These are phyloP conservation scores for Pediacus dermestoides DNA, from an alignment of 2,888 invertebrate species.

Conservation along the genomic window DNA sequence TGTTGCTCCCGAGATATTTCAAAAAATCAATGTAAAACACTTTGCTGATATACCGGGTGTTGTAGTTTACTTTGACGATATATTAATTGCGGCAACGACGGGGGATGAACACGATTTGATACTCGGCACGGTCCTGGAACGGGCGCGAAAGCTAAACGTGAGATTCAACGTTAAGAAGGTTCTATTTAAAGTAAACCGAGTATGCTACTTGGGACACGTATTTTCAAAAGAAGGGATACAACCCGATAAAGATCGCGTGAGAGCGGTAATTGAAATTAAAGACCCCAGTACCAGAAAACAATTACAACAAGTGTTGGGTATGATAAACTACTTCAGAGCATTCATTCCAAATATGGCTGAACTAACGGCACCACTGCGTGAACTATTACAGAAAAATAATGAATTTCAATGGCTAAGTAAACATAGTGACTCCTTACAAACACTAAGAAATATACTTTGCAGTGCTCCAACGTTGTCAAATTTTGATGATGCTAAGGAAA, in stretches of 20 bases:
- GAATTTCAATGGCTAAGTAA: conserved; percentile 9
- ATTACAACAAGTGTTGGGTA: conserved; percentile 18
- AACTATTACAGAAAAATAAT: conserved; percentile 16
- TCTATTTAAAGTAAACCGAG: conserved; percentile 13
- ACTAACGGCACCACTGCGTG: conserved; percentile 11
- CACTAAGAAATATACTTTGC: neutral
- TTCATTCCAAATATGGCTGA: conserved; percentile 17
- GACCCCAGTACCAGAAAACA: conserved; percentile 11
- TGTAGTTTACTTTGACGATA: neutral
- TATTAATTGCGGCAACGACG: neutral
- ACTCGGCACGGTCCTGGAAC: conserved; percentile 10
- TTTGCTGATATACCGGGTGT: conserved; percentile 1
- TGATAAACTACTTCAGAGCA: conserved; percentile 17
- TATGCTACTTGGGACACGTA: conserved; percentile 18
- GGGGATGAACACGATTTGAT: neutral
- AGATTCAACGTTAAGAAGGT: conserved; percentile 18
- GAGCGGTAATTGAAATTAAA: conserved; percentile 8
- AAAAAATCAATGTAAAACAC: neutral
- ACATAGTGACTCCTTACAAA: neutral
- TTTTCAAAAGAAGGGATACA: conserved; percentile 14
- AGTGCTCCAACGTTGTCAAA: conserved; percentile 9
- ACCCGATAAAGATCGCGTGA: conserved; percentile 13
- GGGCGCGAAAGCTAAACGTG: conserved; percentile 11
- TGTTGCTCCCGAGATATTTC: conserved; percentile 1
- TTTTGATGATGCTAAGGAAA: conserved; percentile 8